Evolutionary conservation across 2,888 invertebrate species (phyloP), one percentile per base, ranked within the genome.

Genomic region (Zhuqinia jingwanae): DNA sequence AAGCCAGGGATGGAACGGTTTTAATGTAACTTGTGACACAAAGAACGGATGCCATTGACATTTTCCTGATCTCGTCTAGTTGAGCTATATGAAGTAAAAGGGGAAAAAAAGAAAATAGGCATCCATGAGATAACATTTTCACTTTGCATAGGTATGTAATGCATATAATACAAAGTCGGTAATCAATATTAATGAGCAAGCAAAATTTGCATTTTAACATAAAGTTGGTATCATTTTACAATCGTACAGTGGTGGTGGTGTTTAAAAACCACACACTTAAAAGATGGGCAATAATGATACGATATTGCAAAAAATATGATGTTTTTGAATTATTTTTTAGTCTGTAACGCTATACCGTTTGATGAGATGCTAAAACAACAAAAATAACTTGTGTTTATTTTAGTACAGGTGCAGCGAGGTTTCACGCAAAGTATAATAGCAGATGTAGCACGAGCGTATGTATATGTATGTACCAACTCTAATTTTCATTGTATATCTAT

Each of bases 11-110:
- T 42, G 91, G 92, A 60, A 91, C 89, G 10, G 88, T 78, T 45
- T 88, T 84, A 11, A 92, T 75, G n/a, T 89, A 90, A 13, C 90
- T 91, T 60, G 91, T 91, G 73, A 90, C 89, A 88, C 92, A 92
- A 8, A 92, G 65, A 8, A 92, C 20, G 8, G 90, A 87, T 30
- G 91, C 90, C 88, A 91, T 87, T 47, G 91, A 91, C 81, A 90
- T 88, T 83, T 90, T 89, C n/a, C 91, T 88, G 76, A 91, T 91
- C 79, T 91, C 90, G 58, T 90, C 90, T 85, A 91, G 78, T 91
- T 92, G 92, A 76, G 86, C 90, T 90, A 70, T 73, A 73, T 6
- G n/a, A n/a, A n/a, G n/a, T n/a, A n/a, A 58, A 77, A 86, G 8
- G 36, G 8, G 17, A 13, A 42, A 30, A 25, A 86, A 36, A 47